phyloP scores from a whole-genome alignment of 2,888 invertebrate genomes.

The Octodonta nipae region DNA sequence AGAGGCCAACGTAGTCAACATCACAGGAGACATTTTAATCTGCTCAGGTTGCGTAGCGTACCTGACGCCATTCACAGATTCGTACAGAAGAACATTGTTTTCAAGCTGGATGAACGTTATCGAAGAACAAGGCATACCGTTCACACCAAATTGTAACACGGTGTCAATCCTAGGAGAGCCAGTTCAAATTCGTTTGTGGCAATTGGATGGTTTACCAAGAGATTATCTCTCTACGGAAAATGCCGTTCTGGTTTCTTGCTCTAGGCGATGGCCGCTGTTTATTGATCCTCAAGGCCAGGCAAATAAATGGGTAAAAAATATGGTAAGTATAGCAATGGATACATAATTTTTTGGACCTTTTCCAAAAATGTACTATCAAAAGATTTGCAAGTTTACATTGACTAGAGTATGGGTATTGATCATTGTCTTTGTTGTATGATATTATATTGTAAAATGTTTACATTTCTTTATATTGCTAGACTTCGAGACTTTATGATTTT shows the following conservation, averaged over 20 bases:
- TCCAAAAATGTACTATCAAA: neutral
- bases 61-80: conserved; percentile 63
- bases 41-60: conserved; percentile 65
- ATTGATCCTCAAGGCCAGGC: conserved; percentile 90
- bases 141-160: conserved; percentile 53
- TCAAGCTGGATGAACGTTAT: conserved; percentile 43
- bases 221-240: conserved; percentile 80
- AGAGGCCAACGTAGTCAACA: conserved; percentile 41
- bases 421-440: too few relatives aligned
- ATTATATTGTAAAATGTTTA: too few relatives aligned
- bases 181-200: conserved; percentile 66
- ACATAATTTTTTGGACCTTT: neutral
- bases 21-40: conserved; percentile 60
- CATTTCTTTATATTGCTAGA: too few relatives aligned
- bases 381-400: too few relatives aligned
- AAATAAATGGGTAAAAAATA: conserved; percentile 80
- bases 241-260: conserved; percentile 69
- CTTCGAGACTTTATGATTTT: too few relatives aligned
- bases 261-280: conserved; percentile 77
- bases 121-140: conserved; percentile 43
- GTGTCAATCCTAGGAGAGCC: conserved; percentile 56
- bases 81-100: conserved; percentile 45
- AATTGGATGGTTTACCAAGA: conserved; percentile 71
- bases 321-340: too few relatives aligned
- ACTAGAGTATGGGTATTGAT: too few relatives aligned